A percentile compares a stretch with the other conserved stretches of the same genome.
Conservation (phyloP, 2,113 vertebrate genomes). For the Halichoeres trimaculatus region DNA sequence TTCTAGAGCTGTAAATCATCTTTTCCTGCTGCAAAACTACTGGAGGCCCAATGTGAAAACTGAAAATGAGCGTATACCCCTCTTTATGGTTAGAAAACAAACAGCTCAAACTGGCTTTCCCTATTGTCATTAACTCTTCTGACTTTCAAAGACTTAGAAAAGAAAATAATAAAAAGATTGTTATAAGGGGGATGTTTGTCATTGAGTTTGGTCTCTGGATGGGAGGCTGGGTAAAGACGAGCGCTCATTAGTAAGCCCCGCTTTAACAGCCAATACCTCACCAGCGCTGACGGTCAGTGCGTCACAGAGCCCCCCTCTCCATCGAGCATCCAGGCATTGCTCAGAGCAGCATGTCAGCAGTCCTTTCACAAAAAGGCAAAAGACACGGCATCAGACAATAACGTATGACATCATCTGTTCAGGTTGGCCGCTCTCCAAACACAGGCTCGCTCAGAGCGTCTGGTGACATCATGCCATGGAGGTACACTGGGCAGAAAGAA, state of each 20-base stretch:
- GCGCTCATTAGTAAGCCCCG: not conserved
- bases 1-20: no score
- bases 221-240: no score
- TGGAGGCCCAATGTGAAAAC: no score
- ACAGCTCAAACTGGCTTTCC: no score
- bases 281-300: constrained; percentile 5
- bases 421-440: constrained; percentile 38
- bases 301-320: constrained; percentile 33
- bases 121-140: not conserved
- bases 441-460: constrained; percentile 25
- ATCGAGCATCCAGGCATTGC: constrained; percentile 7
- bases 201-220: no score
- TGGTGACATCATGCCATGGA: constrained; percentile 53
- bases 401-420: constrained; percentile 55
- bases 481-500: constrained; percentile 22
- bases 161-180: no score
- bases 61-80: no score
- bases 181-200: not conserved
- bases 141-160: not conserved
- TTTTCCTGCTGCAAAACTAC: no score
- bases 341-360: constrained; percentile 33
- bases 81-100: no score
- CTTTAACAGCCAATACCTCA: not conserved
- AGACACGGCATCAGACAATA: constrained; percentile 28
- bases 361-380: constrained; percentile 21